Evolutionary conservation across 2,888 invertebrate genomes (phyloP).

Genomic region (Oscheius onirici): DNA sequence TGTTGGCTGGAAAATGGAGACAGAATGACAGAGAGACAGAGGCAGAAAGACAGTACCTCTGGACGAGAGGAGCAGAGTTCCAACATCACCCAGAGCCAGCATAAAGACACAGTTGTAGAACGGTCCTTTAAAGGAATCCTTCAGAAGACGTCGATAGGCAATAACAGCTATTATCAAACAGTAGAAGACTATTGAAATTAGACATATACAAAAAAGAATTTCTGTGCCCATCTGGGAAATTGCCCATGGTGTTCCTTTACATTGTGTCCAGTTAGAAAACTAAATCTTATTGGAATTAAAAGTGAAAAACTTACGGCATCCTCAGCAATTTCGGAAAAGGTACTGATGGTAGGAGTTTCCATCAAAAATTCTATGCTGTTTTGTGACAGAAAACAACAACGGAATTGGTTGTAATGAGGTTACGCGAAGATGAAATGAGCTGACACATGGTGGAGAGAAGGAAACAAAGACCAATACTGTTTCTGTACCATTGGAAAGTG

Average conservation of each 20-base stretch:
- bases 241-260: neutral
- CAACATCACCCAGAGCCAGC: slow-evolving; percentile 11
- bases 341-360: too few species aligned
- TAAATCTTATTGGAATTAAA: too few species aligned
- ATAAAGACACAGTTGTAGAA: slow-evolving; percentile 18
- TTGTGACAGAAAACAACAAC: too few species aligned
- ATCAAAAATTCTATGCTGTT: too few species aligned
- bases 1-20: neutral
- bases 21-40: neutral
- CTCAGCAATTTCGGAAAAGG: too few species aligned
- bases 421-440: too few species aligned
- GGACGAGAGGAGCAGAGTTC: neutral
- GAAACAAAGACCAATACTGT: too few species aligned
- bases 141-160: neutral
- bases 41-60: neutral
- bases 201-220: slow-evolving; percentile 2
- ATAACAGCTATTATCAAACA: neutral
- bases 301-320: too few species aligned
- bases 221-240: neutral
- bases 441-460: too few species aligned
- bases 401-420: too few species aligned
- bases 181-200: neutral
- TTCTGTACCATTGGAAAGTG: too few species aligned
- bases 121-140: neutral
- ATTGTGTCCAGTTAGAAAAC: too few species aligned